Evolutionary conservation across 2,888 invertebrate species (phyloP), one percentile per base, ranked within the genome.

Genomic region (Ichneumoninae sp.): DNA sequence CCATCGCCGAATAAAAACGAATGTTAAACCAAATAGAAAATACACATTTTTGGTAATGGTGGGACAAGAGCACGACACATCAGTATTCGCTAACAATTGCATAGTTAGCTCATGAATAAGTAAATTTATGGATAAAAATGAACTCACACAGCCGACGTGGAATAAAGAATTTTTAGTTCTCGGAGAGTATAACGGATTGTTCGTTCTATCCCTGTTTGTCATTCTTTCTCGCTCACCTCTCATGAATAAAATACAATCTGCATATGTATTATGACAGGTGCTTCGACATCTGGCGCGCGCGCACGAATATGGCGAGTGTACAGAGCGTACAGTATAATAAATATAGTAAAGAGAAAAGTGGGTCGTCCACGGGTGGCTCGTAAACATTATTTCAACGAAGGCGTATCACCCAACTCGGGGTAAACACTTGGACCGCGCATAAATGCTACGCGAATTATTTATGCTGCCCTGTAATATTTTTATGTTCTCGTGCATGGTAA

Each of bases 211-310:
- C 33, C 50, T n/a, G 40, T 69, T 40, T 26, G n/a, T 78, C 44
- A 60, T 19, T 60, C 77, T 50, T 84, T 81, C 63, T 77, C 68
- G 68, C 81, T 75, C 65, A 65, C 50, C 26, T 30, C 26, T 81
- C 81, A 70, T 76, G 83, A 81, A 84, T 84, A 84, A 84, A 84
- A 84, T 75, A 77, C 81, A 83, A 84, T 84, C 76, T 77, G 77
- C 83, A 81, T 81, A 81, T 84, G 81, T 77, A 84, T 84, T 77
- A 74, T 77, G 76, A 81, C 83, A 81, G 83, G 83, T 84, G 83
- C 81, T 81, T 81, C 81, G 76, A 84, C 83, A 84, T 84, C 81
- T 81, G 83, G 83, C 66, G 40, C 73, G 50, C 81, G 79, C 60
- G 63, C 68, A 68, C 36, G 52, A 71, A n/a, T 47, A 70, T 63